Evolutionary conservation across 2,888 invertebrate species (phyloP), one percentile per base, ranked within the genome.

Genomic region (Lepidochrysops patricia): DNA sequence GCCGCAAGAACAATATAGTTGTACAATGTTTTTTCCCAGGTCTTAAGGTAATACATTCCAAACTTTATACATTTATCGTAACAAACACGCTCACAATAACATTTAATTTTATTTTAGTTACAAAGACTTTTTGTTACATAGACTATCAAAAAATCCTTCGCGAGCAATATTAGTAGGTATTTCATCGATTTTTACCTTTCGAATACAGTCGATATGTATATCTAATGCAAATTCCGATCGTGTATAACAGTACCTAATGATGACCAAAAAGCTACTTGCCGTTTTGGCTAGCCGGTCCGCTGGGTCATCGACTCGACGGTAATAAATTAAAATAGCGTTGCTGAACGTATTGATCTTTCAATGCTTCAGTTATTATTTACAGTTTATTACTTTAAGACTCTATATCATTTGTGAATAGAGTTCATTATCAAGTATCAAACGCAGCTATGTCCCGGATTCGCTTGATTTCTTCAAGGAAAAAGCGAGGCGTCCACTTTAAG

Each of bases 321-420:
- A 76, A 76, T 76, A 79, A 79, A 80, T 78, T 72, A 78, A 81
- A 80, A 77, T 76, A 73, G 72, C 71, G 72, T 77, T 79, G 68
- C 68, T 70, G 67, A 73, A 75, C 72, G 75, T 77, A 78, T 76
- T 72, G 70, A 68, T 77, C 72, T 79, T 77, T 66, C 69, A 62
- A 68, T 70, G 63, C 60, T 57, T 60, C 60, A 58, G 52, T 59
- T 59, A 27, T 59, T 59, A 52, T 32, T 25, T 34, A 29, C 12
- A 15, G 34, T 25, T 48, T 32, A 54, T 48, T 57, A 37, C 34
- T 67, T 68, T 71, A 68, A 62, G 62, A 63, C 70, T 70, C 32
- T 78, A 74, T 67, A 58, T 26, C 63, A 49, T 43, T 59, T 37
- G 32, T 52, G 61, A 3, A 9, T 73, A 77, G 62, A 73, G 75